Conservation (phyloP, 2,113 vertebrate species). For the Limnothrissa miodon region DNA sequence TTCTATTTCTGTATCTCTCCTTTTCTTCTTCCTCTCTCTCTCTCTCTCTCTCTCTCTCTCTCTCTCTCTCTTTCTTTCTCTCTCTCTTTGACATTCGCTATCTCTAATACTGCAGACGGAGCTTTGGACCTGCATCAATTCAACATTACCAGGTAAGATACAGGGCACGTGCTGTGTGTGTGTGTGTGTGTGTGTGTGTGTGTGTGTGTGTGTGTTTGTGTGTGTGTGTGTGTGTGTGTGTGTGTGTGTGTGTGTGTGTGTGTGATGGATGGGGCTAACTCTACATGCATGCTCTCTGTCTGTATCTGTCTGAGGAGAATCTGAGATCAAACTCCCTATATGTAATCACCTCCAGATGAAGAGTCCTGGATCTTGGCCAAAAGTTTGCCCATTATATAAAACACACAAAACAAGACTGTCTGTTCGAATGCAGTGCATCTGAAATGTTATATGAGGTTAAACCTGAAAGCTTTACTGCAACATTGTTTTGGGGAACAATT, state of each 20-base stretch:
- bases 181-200: slow-evolving; percentile 24
- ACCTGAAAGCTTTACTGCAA: background rate
- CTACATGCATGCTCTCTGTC: slow-evolving; percentile 20
- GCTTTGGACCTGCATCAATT: slow-evolving; percentile 96
- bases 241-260: background rate
- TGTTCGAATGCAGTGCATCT: slow-evolving; percentile 14
- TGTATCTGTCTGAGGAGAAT: slow-evolving; percentile 29
- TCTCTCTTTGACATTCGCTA: background rate
- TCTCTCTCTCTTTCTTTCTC: background rate
- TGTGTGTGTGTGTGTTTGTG: background rate
- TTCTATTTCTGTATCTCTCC: background rate
- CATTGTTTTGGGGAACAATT: background rate
- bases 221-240: slow-evolving; percentile 12
- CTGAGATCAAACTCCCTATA: slow-evolving; percentile 30
- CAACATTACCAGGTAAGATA: slow-evolving; percentile 90
- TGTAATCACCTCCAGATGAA: slow-evolving; percentile 42
- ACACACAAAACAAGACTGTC: slow-evolving; percentile 20
- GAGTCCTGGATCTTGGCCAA: background rate
- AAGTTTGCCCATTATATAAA: slow-evolving; percentile 25
- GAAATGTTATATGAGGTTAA: background rate
- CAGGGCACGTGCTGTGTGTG: background rate
- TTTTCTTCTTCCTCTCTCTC: background rate
- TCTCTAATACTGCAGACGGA: slow-evolving; percentile 79
- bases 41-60: background rate
- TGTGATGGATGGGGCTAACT: slow-evolving; percentile 4